Conservation (phyloP, 2,888 invertebrate genomes). For the Globia sparganii region DNA sequence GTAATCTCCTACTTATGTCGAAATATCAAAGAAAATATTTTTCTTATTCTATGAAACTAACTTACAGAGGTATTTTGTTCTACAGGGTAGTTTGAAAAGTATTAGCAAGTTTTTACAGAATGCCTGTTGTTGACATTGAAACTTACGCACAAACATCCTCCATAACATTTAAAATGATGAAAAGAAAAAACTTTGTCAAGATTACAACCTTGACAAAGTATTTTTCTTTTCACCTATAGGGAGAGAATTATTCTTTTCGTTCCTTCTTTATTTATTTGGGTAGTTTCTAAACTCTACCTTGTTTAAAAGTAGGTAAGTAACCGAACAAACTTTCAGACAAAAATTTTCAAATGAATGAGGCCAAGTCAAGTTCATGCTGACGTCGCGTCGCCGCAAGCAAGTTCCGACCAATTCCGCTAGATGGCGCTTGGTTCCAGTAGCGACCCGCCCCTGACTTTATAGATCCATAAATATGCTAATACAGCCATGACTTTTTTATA, state of each 20-base stretch:
- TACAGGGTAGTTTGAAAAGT: neutral
- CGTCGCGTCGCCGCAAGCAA: slow-evolving; percentile 11
- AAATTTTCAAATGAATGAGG: neutral
- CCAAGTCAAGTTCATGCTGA: neutral
- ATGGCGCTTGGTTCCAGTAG: slow-evolving; percentile 56
- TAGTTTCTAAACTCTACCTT: neutral
- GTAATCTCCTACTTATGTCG: neutral
- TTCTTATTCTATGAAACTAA: neutral
- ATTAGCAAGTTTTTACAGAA: no score
- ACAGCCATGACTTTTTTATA: slow-evolving; percentile 89
- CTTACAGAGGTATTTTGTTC: neutral
- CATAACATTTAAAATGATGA: neutral
- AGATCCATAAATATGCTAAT: slow-evolving; percentile 88
- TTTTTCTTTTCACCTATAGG: neutral
- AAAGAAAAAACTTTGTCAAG: neutral
- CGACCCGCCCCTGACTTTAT: slow-evolving; percentile 74
- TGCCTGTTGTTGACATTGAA: neutral
- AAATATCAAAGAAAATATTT: neutral
- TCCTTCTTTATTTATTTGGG: neutral
- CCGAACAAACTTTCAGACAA: neutral
- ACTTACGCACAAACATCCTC: neutral
- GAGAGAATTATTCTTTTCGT: neutral
- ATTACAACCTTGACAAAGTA: no score
- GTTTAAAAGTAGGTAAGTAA: neutral
- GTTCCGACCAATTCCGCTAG: slow-evolving; percentile 35